phyloP scores from a whole-genome alignment of 2,888 invertebrate genomes.

The Drosophila emarginata region DNA sequence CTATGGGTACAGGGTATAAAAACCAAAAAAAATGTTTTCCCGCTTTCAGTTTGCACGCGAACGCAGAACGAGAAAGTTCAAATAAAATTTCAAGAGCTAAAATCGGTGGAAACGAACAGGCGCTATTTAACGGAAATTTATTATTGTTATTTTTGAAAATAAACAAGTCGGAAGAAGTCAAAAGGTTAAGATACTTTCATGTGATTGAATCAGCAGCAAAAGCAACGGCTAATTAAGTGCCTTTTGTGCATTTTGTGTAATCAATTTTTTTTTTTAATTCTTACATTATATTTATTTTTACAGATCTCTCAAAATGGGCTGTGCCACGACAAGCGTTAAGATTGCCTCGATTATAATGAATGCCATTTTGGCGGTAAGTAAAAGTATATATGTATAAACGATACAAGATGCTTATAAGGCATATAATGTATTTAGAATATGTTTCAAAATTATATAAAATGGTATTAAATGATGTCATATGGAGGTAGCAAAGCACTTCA shows the following conservation, averaged over 20 bases:
- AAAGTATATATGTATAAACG: constrained; percentile 3
- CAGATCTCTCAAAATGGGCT: constrained; percentile 69
- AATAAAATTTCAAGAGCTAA: constrained; percentile 24
- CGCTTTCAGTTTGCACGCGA: constrained; percentile 72
- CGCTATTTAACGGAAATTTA: constrained; percentile 36
- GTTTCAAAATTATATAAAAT: neutral
- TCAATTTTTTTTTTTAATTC: constrained; percentile 18
- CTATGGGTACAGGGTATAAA: too few relatives aligned
- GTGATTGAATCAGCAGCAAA: constrained; percentile 34
- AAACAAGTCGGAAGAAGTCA: constrained; percentile 42
- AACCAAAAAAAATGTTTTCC: constrained; percentile 50
- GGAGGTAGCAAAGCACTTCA: constrained; percentile 32
- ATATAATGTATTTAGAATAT: neutral
- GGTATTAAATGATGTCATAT: constrained; percentile 31
- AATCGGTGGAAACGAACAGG: constrained; percentile 21
- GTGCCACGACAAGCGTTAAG: constrained; percentile 75
- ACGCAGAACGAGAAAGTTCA: constrained; percentile 72
- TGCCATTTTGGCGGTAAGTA: constrained; percentile 79
- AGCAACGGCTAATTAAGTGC: constrained; percentile 20
- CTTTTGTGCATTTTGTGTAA: constrained; percentile 25
- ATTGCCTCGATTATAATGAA: constrained; percentile 72
- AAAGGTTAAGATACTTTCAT: constrained; percentile 60
- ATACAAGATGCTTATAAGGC: neutral
- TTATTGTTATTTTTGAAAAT: constrained; percentile 40
- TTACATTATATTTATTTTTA: constrained; percentile 10